Evolutionary conservation across 2,888 invertebrate genomes (phyloP).

Genomic region (Baronia brevicornis): DNA sequence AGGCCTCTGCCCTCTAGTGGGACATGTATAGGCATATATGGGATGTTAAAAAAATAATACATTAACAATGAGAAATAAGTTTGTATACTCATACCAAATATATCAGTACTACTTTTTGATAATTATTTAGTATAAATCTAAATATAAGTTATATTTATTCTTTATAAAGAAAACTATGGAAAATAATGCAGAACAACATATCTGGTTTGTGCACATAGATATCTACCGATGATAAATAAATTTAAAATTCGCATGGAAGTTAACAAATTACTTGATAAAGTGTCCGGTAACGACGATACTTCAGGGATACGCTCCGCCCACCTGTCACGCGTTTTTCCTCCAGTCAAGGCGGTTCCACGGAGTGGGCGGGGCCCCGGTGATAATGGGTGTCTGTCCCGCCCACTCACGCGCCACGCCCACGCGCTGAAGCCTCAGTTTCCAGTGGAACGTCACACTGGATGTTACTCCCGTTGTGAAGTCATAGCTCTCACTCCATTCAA

Average conservation of each 20-base stretch:
- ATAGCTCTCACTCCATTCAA: slow-evolving; percentile 7
- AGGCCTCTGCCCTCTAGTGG: no score
- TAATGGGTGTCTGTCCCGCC: slow-evolving; percentile 43
- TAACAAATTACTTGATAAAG: slow-evolving; percentile 73
- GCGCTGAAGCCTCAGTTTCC: slow-evolving; percentile 55
- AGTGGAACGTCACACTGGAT: slow-evolving; percentile 48
- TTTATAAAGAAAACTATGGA: no score
- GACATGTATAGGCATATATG: no score
- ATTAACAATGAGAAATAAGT: no score
- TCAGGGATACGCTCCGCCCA: slow-evolving; percentile 53
- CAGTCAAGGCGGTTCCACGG: slow-evolving; percentile 36
- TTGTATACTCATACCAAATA: no score
- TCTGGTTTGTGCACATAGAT: slow-evolving; percentile 11
- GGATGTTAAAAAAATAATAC: no score
- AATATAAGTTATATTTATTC: no score
- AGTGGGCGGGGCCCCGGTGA: slow-evolving; percentile 38
- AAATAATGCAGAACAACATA: no score
- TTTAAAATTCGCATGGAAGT: slow-evolving; percentile 59
- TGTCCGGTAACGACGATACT: slow-evolving; percentile 68
- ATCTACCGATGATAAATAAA: slow-evolving; percentile 33
- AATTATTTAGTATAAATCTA: no score
- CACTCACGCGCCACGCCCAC: slow-evolving; percentile 55
- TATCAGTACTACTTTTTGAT: no score
- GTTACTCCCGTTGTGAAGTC: slow-evolving; percentile 34
- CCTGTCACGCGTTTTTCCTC: slow-evolving; percentile 60